Percentiles rank a stretch among this genome's conserved stretches.
These are phyloP conservation scores for Danio kyathit DNA, from an alignment of 2,797 vertebrate species.

Conservation along the genomic window DNA sequence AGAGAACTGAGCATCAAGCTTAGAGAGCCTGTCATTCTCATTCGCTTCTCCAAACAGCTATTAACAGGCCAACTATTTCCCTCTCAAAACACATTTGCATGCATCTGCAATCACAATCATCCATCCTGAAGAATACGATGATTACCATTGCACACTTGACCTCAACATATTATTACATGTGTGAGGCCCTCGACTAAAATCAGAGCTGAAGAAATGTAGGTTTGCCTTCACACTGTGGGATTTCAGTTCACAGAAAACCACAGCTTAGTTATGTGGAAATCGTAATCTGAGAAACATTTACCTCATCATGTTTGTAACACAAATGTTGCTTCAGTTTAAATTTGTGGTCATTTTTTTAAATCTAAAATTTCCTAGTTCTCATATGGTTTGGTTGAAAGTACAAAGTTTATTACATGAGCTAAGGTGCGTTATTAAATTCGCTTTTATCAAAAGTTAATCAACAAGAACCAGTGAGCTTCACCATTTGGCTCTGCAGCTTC, in stretches of 20 bases:
- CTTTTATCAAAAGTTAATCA: not conserved
- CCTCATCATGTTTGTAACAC: not conserved
- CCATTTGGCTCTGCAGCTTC: too few relatives aligned
- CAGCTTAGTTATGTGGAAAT: not conserved
- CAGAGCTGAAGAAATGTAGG: not conserved
- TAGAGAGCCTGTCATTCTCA: slow-evolving; percentile 17
- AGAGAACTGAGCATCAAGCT: slow-evolving; percentile 6
- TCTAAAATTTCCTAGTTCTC: not conserved
- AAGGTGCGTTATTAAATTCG: not conserved
- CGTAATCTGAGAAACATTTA: too few relatives aligned
- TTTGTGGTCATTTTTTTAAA: too few relatives aligned
- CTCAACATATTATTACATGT: not conserved
- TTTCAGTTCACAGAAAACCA: not conserved
- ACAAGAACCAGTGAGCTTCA: not conserved
- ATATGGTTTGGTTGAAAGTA: not conserved
- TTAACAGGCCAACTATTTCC: not conserved
- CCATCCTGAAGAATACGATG: not conserved
- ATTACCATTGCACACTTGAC: too few relatives aligned
- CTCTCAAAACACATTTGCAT: not conserved
- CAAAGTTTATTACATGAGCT: not conserved
- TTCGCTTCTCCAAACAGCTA: slow-evolving; percentile 11
- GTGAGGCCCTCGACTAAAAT: not conserved
- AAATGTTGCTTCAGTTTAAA: too few relatives aligned
- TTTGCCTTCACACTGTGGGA: not conserved
- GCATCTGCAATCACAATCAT: not conserved